Conservation (phyloP, 1,140 invertebrate genomes). For the Cotesia chilonis region DNA sequence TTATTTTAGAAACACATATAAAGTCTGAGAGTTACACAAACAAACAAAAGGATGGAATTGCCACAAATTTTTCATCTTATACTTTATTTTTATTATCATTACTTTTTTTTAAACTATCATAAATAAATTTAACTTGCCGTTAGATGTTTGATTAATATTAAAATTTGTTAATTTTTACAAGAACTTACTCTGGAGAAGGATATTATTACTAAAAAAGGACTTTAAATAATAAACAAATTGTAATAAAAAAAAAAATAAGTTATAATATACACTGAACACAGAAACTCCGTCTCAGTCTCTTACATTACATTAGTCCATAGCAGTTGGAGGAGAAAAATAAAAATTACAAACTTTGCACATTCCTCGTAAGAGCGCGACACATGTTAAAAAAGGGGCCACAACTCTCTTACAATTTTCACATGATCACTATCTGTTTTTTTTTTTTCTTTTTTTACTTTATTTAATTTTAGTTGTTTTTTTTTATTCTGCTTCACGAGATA, state of each 20-base stretch:
- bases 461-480: too few relatives aligned
- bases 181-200: too few relatives aligned
- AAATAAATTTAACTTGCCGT: neutral
- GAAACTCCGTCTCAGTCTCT: slow-evolving; percentile 59
- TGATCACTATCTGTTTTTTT: slow-evolving; percentile 8
- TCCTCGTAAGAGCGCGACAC: slow-evolving; percentile 57
- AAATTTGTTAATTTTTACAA: too few relatives aligned
- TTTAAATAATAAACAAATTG: slow-evolving; percentile 54
- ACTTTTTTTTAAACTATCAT: neutral
- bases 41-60: slow-evolving; percentile 26
- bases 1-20: slow-evolving; percentile 17
- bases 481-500: slow-evolving; percentile 5
- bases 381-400: slow-evolving; percentile 37
- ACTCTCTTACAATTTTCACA: slow-evolving; percentile 28
- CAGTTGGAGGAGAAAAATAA: slow-evolving; percentile 59
- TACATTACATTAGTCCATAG: slow-evolving; percentile 62
- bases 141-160: neutral
- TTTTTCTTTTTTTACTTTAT: slow-evolving; percentile 3
- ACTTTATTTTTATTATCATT: too few relatives aligned
- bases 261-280: slow-evolving; percentile 26
- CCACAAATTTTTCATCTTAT: neutral
- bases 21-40: slow-evolving; percentile 29
- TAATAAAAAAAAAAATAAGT: slow-evolving; percentile 44
- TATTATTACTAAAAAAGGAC: neutral
- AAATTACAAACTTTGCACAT: slow-evolving; percentile 57